Evolutionary conservation across 2,113 vertebrate species (phyloP).

Genomic region (Chitala chitala): DNA sequence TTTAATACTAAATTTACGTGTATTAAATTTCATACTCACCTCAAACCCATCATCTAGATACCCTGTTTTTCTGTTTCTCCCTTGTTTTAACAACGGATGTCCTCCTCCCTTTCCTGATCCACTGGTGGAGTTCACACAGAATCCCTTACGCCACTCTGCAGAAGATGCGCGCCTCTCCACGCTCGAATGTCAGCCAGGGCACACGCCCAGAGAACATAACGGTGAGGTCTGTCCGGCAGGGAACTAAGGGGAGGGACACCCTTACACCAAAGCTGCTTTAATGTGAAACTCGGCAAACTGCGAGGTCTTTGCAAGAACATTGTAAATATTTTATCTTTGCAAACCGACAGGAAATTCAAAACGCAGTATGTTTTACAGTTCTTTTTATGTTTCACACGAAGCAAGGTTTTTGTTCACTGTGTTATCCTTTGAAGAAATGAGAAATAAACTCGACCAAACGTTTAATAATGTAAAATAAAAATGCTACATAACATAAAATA

Average conservation of each 20-base stretch:
- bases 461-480: no score
- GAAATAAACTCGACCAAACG: no score
- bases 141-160: background rate
- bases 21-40: background rate
- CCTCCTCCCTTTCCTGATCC: background rate
- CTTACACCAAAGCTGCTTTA: no score
- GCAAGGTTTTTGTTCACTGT: no score
- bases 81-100: background rate
- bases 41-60: conserved; percentile 10
- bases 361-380: no score
- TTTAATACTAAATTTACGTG: background rate
- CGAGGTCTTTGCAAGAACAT: no score
- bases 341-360: no score
- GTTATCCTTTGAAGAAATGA: no score
- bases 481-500: no score
- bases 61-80: background rate
- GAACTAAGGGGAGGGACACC: background rate
- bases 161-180: background rate
- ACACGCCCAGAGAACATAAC: background rate
- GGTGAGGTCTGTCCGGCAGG: background rate
- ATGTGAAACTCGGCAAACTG: no score
- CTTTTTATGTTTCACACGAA: no score
- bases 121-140: background rate
- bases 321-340: no score
- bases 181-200: background rate